A percentile compares a stretch with the other conserved stretches of the same genome.
Evolutionary conservation across 2,113 vertebrate genomes (phyloP).

Genomic region (Lycocorax pyrrhopterus): DNA sequence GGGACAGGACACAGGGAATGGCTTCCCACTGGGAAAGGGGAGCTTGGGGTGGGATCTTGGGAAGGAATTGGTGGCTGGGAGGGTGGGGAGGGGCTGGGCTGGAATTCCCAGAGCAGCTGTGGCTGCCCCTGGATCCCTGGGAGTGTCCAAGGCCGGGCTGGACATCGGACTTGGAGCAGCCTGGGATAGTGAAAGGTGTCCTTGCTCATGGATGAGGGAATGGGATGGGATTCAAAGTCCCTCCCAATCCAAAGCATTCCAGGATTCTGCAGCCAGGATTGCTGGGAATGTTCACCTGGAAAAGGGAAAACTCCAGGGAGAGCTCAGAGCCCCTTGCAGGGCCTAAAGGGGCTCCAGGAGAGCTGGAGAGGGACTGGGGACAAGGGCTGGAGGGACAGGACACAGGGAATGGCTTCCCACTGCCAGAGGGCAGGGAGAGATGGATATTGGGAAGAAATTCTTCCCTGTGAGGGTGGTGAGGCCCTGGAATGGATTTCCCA

Average conservation of each 20-base stretch:
- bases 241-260: not conserved
- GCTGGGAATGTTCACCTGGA: not conserved
- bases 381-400: not conserved
- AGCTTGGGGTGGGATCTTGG: no score
- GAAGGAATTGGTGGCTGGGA: no score
- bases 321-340: not conserved
- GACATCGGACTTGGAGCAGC: fast-evolving
- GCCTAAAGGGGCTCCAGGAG: not conserved
- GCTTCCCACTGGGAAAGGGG: no score
- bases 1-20: no score
- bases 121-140: not conserved
- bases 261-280: not conserved
- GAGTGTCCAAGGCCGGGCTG: not conserved
- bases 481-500: not conserved
- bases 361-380: not conserved
- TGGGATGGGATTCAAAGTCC: not conserved
- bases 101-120: no score
- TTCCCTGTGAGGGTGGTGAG: not conserved
- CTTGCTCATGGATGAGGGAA: not conserved
- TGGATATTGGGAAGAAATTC: not conserved
- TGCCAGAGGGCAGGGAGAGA: no score
- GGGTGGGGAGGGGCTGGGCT: no score
- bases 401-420: fast-evolving
- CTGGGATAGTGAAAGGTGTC: not conserved
- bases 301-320: not conserved